Evolutionary conservation across 2,113 vertebrate genomes (phyloP), one percentile per base, ranked within the genome.

Genomic region (Herpailurus yagouaroundi): DNA sequence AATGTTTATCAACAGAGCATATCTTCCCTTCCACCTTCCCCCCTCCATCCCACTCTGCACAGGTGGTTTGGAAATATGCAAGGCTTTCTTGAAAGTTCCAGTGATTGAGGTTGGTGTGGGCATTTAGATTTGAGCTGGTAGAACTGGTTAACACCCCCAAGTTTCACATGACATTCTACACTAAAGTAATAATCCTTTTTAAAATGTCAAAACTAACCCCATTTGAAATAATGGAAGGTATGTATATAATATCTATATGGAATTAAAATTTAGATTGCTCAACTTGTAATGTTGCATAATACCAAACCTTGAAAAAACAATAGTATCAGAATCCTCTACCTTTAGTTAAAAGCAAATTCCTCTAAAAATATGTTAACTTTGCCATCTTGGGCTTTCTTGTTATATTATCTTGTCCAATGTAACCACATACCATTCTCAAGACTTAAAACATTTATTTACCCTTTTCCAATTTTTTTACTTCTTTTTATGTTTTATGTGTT

Each of bases 211-310:
- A 89, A 45, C 29, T 18, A 89, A 64, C 31, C 27, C 5, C 12
- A 64, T 89, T 76, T 92, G 55, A 86, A 96, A 69, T 7, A 48
- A 25, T 55, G 19, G 38, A 19, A 55, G 13, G 18, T 27, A 83
- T 81, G n/a, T 86, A 33, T 10, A 33, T 57, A 73, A 68, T 55
- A 80, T 38, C 36, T n/a, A 7, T 36, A 45, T 29, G 27, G 33
- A 16, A 89, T 66, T 80, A 89, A 79, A 52, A 63, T 89, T 48
- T 57, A 89, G 33, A 74, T 93, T 73, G 86, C 36, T 57, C 36
- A 87, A 41, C 79, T 57, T 66, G 10, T 36, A 73, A 45, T 60
- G 36, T 16, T 18, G 31, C 45, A 64, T 69, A 13, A 66, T 60
- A 68, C 23, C 25, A 77, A 16, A 57, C 15, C 27, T 76, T 48